Percentiles rank a stretch among this genome's conserved stretches.
Conservation (phyloP, 2,113 vertebrate species). For the Rhea pennata region DNA sequence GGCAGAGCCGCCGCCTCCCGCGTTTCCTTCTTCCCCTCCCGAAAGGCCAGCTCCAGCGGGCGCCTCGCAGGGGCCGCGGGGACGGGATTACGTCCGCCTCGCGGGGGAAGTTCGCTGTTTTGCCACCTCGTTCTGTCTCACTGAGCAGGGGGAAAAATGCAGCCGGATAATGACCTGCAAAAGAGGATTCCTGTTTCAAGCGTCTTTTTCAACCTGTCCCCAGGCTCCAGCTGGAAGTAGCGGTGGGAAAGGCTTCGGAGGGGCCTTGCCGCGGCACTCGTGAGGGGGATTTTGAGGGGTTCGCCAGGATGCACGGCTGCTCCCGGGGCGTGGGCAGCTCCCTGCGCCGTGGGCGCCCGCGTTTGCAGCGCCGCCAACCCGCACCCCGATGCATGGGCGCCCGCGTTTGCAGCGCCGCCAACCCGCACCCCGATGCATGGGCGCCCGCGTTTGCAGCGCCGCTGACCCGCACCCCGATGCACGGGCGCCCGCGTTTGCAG, state of each 20-base stretch:
- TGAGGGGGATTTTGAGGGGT: not conserved
- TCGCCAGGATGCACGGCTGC: too few relatives aligned
- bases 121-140: not conserved
- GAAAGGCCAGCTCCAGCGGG: not conserved
- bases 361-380: too few relatives aligned
- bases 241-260: not conserved
- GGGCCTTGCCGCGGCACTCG: not conserved
- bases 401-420: too few relatives aligned
- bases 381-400: too few relatives aligned
- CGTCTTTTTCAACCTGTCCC: not conserved
- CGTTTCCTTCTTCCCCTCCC: not conserved
- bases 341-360: too few relatives aligned
- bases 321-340: too few relatives aligned
- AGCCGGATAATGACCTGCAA: not conserved
- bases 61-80: not conserved
- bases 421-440: too few relatives aligned
- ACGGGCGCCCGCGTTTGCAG: too few relatives aligned
- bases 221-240: not conserved
- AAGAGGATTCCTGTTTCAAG: not conserved
- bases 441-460: too few relatives aligned
- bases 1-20: not conserved
- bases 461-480: not conserved
- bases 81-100: accelerated
- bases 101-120: not conserved
- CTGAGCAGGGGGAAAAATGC: not conserved